These are phyloP conservation scores for Drosophila trichaetosa DNA, from an alignment of 2,888 invertebrate genomes.

Conservation along the genomic window DNA sequence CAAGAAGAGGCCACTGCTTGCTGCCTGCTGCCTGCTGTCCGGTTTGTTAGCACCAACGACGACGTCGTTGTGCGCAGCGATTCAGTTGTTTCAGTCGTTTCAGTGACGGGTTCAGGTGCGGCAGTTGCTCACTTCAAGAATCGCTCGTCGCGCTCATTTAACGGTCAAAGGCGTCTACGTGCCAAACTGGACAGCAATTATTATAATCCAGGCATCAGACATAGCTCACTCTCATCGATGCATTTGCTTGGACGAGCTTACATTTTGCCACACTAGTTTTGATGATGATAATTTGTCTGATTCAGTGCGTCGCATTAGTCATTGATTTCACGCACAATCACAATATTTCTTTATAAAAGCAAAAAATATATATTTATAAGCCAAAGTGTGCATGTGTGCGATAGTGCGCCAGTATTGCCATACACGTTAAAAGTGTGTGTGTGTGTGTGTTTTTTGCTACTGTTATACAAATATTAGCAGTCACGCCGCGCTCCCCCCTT, in stretches of 20 bases:
- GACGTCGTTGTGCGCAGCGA: conserved; percentile 17
- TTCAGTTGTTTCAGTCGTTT: conserved; percentile 69
- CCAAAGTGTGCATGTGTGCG: conserved; percentile 1
- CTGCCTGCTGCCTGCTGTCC: conserved; percentile 16
- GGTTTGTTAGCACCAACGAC: conserved; percentile 17
- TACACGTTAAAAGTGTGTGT: neutral
- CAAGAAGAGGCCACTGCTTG: conserved; percentile 29
- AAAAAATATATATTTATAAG: neutral
- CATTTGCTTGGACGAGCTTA: neutral
- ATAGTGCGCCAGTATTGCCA: neutral
- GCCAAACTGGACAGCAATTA: conserved; percentile 29
- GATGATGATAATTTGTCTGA: conserved; percentile 22
- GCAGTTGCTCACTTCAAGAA: conserved; percentile 53
- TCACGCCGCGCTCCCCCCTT: neutral
- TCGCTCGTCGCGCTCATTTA: conserved; percentile 30
- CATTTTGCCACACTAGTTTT: neutral
- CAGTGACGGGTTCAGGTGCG: conserved; percentile 79
- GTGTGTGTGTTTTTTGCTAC: conserved; percentile 10
- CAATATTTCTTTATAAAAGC: neutral
- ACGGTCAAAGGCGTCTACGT: conserved; percentile 55
- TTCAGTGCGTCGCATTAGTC: conserved; percentile 39
- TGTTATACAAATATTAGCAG: conserved; percentile 6
- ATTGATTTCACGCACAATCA: conserved; percentile 1
- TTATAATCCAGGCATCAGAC: neutral
- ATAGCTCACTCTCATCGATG: neutral